Evolutionary conservation across 1,140 invertebrate genomes (phyloP).

Genomic region (Drosophila repleta): DNA sequence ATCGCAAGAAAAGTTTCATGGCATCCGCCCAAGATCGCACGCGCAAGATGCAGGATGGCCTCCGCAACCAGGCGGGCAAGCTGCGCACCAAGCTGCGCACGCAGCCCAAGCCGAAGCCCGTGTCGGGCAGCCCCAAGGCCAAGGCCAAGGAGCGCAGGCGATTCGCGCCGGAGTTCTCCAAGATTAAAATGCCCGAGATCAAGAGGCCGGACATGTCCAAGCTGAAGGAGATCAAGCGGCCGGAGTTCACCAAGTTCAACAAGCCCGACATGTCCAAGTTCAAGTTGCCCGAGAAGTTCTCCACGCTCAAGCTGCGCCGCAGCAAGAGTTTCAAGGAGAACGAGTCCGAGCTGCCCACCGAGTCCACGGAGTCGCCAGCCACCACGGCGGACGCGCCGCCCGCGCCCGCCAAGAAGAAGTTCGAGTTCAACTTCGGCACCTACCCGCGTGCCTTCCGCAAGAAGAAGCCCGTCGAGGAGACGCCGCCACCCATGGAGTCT

Average conservation of each 20-base stretch:
- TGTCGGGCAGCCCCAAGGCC: slow-evolving; percentile 80
- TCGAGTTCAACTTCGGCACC: slow-evolving; percentile 89
- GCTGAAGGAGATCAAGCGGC: slow-evolving; percentile 84
- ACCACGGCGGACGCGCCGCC: slow-evolving; percentile 36
- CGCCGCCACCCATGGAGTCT: slow-evolving; percentile 50
- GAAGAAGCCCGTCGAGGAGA: slow-evolving; percentile 85
- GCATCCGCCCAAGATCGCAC: slow-evolving; percentile 85
- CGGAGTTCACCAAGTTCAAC: slow-evolving; percentile 81
- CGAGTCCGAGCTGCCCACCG: slow-evolving; percentile 45
- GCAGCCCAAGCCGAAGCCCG: slow-evolving; percentile 79
- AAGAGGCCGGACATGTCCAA: slow-evolving; percentile 87
- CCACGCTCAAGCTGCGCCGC: slow-evolving; percentile 70
- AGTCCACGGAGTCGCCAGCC: slow-evolving; percentile 40
- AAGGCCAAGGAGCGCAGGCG: slow-evolving; percentile 79
- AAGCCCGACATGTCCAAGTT: slow-evolving; percentile 86
- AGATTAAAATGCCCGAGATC: slow-evolving; percentile 85
- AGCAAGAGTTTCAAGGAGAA: slow-evolving; percentile 83
- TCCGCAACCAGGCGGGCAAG: slow-evolving; percentile 86
- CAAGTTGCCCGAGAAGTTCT: slow-evolving; percentile 86
- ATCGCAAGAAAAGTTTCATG: slow-evolving; percentile 85
- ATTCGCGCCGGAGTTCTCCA: slow-evolving; percentile 81
- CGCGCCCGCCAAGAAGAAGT: slow-evolving; percentile 85
- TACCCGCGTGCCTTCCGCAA: slow-evolving; percentile 90
- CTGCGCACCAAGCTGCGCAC: slow-evolving; percentile 86
- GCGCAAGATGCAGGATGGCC: slow-evolving; percentile 85